Evolutionary conservation across 2,113 vertebrate species (phyloP).

Genomic region (Cricetomys ansorgei): DNA sequence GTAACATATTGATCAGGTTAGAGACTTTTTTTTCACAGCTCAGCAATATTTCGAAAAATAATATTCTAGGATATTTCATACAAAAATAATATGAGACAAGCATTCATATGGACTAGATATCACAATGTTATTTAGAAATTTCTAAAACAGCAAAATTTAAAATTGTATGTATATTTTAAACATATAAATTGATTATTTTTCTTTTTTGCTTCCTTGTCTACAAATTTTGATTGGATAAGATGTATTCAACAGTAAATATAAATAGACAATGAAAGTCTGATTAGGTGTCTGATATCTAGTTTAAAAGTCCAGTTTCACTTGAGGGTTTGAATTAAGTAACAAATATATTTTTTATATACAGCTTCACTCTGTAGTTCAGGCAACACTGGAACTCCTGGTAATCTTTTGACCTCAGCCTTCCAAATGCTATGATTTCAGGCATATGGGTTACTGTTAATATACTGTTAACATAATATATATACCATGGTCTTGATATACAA

Average conservation of each 20-base stretch:
- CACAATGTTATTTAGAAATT: slow-evolving; percentile 20
- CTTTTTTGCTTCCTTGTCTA: neutral
- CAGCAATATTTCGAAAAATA: slow-evolving; percentile 48
- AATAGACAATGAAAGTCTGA: neutral
- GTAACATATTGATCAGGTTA: slow-evolving; percentile 65
- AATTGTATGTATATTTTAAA: slow-evolving; percentile 18
- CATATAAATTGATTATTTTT: neutral
- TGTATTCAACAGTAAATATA: neutral
- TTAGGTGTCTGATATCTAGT: neutral
- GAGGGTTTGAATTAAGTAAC: neutral
- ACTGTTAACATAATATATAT: neutral
- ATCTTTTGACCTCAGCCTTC: neutral
- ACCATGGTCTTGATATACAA: neutral
- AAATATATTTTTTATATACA: neutral
- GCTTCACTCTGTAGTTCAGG: neutral
- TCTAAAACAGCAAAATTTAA: slow-evolving; percentile 45
- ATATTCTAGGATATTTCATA: slow-evolving; percentile 33
- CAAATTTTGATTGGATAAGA: neutral
- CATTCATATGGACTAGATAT: neutral
- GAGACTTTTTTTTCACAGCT: slow-evolving; percentile 34
- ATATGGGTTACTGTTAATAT: neutral
- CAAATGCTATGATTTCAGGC: neutral
- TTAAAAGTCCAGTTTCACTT: neutral
- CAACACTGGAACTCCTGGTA: neutral
- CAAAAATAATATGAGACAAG: neutral